These are phyloP conservation scores for rat (Rattus norvegicus) DNA, from an alignment of 2,113 vertebrate genomes.

Conservation along the genomic window GRCr8 NC_086020.1:200074001-200074500, in stretches of 20 bases:
- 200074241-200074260: not conserved
- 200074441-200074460: conserved; percentile 57
- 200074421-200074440: conserved; percentile 2
- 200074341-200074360: conserved; percentile 23
- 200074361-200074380: not conserved
- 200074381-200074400: not conserved
- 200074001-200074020: not conserved
- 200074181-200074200: conserved; percentile 59
- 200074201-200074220: conserved; percentile 76
- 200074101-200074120: conserved; percentile 5
- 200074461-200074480: conserved; percentile 14
- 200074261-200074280: conserved; percentile 42
- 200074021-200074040: not conserved
- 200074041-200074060: not conserved
- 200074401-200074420: not conserved
- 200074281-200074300: conserved; percentile 6
- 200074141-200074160: conserved; percentile 54
- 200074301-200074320: not conserved
- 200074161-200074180: conserved; percentile 59
- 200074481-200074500: conserved; percentile 59
- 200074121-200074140: conserved; percentile 41
- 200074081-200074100: not conserved
- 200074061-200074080: conserved; percentile 8
- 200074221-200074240: conserved; percentile 28
- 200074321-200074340: not conserved